Percentiles rank a stretch among this genome's conserved stretches.
Conservation (phyloP, 2,113 vertebrate species). For the Pleuronectes platessa region DNA sequence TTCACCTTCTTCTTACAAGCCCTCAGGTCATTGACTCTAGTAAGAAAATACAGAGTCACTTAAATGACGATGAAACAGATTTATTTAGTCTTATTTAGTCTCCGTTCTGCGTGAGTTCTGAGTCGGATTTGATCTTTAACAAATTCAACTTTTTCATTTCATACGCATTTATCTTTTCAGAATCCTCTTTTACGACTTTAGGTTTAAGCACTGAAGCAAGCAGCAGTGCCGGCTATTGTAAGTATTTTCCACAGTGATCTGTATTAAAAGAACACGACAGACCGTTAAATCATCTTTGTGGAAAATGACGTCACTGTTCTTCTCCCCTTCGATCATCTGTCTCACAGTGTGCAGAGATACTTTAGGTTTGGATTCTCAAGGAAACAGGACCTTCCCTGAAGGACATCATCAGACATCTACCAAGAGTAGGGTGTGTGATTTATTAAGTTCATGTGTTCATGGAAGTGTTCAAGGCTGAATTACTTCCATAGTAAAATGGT, state of each 20-base stretch:
- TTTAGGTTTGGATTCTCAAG: background rate
- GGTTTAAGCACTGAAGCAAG: background rate
- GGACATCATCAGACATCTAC: background rate
- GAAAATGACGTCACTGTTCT: background rate
- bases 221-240: too few species aligned
- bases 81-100: background rate
- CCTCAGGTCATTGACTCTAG: background rate
- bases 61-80: background rate
- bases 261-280: background rate
- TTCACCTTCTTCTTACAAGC: background rate
- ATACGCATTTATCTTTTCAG: background rate
- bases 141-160: background rate
- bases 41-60: constrained; percentile 21
- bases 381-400: background rate
- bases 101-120: constrained; percentile 40
- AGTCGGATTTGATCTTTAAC: background rate
- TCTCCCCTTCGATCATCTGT: background rate
- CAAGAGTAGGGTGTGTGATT: constrained; percentile 21
- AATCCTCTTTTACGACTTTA: background rate
- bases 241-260: background rate
- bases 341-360: constrained; percentile 13
- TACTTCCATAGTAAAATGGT: background rate
- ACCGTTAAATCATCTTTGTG: background rate
- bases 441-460: background rate
- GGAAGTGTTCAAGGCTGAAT: background rate